These are phyloP conservation scores for Eptesicus fuscus DNA, from an alignment of 2,113 vertebrate species.

Conservation along the genomic window DNA sequence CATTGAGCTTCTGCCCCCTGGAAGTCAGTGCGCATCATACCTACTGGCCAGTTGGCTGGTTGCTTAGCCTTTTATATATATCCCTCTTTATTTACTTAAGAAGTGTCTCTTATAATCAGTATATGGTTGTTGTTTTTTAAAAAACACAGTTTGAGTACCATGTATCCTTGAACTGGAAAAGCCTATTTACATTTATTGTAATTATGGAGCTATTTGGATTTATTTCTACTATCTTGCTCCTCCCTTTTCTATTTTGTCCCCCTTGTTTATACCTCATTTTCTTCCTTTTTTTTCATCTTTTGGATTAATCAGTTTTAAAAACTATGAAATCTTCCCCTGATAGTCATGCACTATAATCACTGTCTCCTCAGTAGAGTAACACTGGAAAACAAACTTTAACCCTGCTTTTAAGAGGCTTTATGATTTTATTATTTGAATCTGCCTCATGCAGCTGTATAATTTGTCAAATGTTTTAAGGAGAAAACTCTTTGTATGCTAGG, in stretches of 20 bases:
- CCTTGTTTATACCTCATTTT: background rate
- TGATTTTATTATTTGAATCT: background rate
- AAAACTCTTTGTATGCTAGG: background rate
- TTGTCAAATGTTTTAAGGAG: background rate
- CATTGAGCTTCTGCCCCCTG: too few species aligned
- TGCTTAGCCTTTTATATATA: too few species aligned
- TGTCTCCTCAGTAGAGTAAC: background rate
- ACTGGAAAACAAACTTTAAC: background rate
- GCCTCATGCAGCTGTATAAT: background rate
- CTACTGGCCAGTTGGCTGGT: too few species aligned
- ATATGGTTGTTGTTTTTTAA: background rate
- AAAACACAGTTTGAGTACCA: background rate
- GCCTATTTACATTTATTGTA: background rate
- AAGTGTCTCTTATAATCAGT: background rate
- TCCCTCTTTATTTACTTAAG: background rate
- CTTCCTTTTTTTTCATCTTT: background rate
- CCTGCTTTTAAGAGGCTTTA: background rate
- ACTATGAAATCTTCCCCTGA: background rate
- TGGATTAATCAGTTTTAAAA: background rate
- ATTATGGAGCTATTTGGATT: background rate
- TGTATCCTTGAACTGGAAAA: conserved; percentile 16
- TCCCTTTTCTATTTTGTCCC: background rate
- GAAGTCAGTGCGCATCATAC: too few species aligned
- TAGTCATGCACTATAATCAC: background rate
- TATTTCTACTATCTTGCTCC: background rate